phyloP scores from a whole-genome alignment of 1,140 invertebrate species.

The Littorina saxatilis region DNA sequence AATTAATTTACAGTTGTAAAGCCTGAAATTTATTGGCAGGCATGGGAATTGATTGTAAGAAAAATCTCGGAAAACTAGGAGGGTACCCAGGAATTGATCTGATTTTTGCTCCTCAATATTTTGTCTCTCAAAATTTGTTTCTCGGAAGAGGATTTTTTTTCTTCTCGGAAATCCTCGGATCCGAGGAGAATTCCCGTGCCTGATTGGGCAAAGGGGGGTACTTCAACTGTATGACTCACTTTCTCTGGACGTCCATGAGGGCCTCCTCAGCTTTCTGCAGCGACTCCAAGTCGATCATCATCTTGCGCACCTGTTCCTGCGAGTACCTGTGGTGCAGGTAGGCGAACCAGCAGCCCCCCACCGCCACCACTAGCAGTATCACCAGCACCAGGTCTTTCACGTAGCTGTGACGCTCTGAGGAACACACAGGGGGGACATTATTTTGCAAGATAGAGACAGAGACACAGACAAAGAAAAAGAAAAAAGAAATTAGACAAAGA shows the following conservation, averaged over 20 bases:
- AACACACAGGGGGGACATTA: background rate
- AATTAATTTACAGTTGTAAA: too few species aligned
- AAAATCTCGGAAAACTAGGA: too few species aligned
- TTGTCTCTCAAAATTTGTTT: too few species aligned
- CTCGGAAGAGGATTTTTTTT: too few species aligned
- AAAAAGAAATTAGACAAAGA: background rate
- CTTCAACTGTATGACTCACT: conserved; percentile 64
- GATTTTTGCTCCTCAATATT: too few species aligned
- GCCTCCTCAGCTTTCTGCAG: conserved; percentile 92
- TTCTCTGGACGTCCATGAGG: conserved; percentile 86
- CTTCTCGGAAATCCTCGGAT: too few species aligned
- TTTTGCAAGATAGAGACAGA: background rate
- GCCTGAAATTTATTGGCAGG: too few species aligned
- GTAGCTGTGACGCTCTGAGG: conserved; percentile 83
- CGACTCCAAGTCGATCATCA: conserved; percentile 95
- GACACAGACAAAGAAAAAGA: background rate
- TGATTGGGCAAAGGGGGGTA: too few species aligned
- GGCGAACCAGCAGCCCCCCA: conserved; percentile 93
- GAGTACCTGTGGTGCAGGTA: conserved; percentile 92
- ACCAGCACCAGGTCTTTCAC: conserved; percentile 93
- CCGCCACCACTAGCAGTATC: conserved; percentile 86
- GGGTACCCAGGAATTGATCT: too few species aligned
- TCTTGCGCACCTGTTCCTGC: conserved; percentile 87
- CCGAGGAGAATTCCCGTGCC: too few species aligned
- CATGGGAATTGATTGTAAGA: too few species aligned